phyloP scores from a whole-genome alignment of 2,888 invertebrate species.

The Tinea semifulvella region DNA sequence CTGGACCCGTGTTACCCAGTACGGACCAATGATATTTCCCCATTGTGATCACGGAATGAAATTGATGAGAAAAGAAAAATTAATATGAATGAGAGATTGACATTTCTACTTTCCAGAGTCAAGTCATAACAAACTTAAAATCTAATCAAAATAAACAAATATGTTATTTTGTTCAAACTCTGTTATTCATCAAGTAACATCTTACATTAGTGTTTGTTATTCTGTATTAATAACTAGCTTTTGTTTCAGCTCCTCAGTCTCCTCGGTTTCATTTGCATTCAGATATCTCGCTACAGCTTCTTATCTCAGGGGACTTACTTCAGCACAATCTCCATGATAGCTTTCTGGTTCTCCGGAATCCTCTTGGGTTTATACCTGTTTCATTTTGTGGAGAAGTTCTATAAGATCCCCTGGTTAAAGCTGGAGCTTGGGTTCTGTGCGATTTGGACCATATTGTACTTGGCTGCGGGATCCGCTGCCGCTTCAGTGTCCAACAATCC shows the following conservation, averaged over 20 bases:
- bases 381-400: conserved; percentile 86
- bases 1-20: too few species aligned
- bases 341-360: conserved; percentile 86
- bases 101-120: too few species aligned
- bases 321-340: conserved; percentile 81
- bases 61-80: too few species aligned
- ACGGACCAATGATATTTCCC: too few species aligned
- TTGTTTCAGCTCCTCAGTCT: conserved; percentile 68
- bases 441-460: conserved; percentile 77
- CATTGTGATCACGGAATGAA: too few species aligned
- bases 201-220: too few species aligned
- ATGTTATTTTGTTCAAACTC: too few species aligned
- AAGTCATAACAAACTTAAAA: not conserved
- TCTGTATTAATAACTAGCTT: too few species aligned
- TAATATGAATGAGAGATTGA: too few species aligned
- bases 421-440: conserved; percentile 81
- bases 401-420: conserved; percentile 87
- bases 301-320: conserved; percentile 75
- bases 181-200: too few species aligned
- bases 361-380: conserved; percentile 83
- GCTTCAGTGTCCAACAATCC: conserved; percentile 66
- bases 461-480: conserved; percentile 77
- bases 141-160: too few species aligned
- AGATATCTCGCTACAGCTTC: conserved; percentile 62
- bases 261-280: conserved; percentile 84